These are phyloP conservation scores for Drosophila sucinea DNA, from an alignment of 1,140 invertebrate species.

Conservation along the genomic window DNA sequence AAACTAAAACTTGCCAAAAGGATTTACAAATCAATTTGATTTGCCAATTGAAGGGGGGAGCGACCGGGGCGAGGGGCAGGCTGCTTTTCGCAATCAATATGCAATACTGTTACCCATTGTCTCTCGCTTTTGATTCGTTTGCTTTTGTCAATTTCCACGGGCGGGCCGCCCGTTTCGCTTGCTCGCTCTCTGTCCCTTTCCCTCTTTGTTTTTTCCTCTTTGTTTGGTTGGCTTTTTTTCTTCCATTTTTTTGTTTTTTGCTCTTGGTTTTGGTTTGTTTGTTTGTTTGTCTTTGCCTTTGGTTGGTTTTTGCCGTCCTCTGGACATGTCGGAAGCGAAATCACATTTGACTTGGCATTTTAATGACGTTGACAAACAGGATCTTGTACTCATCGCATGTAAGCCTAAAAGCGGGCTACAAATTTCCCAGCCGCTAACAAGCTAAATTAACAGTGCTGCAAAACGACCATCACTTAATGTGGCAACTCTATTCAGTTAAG, in stretches of 20 bases:
- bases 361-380: slow-evolving; percentile 66
- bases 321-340: slow-evolving; percentile 36
- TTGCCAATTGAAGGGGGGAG: slow-evolving; percentile 36
- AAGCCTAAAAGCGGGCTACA: slow-evolving; percentile 7
- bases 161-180: slow-evolving; percentile 30
- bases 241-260: slow-evolving; percentile 47
- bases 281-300: slow-evolving; percentile 34
- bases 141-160: slow-evolving; percentile 75
- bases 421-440: slow-evolving; percentile 27
- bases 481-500: background rate
- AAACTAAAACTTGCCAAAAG: slow-evolving; percentile 43
- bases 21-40: slow-evolving; percentile 77
- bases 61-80: slow-evolving; percentile 20
- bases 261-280: slow-evolving; percentile 49
- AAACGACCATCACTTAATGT: background rate
- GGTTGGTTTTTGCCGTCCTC: background rate
- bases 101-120: slow-evolving; percentile 71
- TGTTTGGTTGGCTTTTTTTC: slow-evolving; percentile 35
- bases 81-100: slow-evolving; percentile 71
- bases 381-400: slow-evolving; percentile 33
- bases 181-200: slow-evolving; percentile 6
- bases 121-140: slow-evolving; percentile 74
- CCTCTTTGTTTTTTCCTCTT: slow-evolving; percentile 37
- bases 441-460: slow-evolving; percentile 38
- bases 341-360: slow-evolving; percentile 74